These are phyloP conservation scores for Drosophila mimica DNA, from an alignment of 2,888 invertebrate species.

Conservation along the genomic window DNA sequence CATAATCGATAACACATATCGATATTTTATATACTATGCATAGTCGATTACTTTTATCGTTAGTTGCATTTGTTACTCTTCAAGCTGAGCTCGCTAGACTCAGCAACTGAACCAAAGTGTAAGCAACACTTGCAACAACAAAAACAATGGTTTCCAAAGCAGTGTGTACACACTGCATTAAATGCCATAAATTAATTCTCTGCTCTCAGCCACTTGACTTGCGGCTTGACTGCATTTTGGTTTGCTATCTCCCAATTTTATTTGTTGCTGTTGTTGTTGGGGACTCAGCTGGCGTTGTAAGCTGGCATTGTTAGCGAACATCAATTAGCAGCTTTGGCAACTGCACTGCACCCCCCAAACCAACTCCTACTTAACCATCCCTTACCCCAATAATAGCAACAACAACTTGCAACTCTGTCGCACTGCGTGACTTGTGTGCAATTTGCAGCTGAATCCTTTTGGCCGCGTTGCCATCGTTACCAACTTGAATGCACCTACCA, in stretches of 20 bases:
- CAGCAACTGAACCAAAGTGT: neutral
- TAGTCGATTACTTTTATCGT: neutral
- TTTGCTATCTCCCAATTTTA: neutral
- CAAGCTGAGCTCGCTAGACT: too few species aligned
- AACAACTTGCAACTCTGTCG: conserved; percentile 1
- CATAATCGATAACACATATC: neutral
- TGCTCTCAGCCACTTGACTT: conserved; percentile 12
- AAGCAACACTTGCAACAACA: neutral
- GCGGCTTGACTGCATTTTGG: conserved; percentile 12
- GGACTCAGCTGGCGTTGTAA: conserved; percentile 14
- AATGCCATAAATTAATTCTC: conserved; percentile 31
- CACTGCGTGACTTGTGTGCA: conserved; percentile 17
- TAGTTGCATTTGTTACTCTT: neutral
- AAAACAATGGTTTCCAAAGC: neutral
- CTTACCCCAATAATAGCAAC: neutral
- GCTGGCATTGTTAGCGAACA: conserved; percentile 20
- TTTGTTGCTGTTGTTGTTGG: conserved; percentile 9
- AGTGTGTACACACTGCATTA: conserved; percentile 24
- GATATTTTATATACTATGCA: neutral
- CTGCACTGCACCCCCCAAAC: neutral
- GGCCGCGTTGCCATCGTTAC: neutral
- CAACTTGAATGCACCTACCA: neutral
- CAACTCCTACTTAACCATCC: neutral
- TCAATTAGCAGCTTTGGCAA: conserved; percentile 43
- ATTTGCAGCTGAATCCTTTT: neutral